Percentiles rank a stretch among this genome's conserved stretches.
These are phyloP conservation scores for Tiphia femorata DNA, from an alignment of 2,888 invertebrate genomes.

Conservation along the genomic window DNA sequence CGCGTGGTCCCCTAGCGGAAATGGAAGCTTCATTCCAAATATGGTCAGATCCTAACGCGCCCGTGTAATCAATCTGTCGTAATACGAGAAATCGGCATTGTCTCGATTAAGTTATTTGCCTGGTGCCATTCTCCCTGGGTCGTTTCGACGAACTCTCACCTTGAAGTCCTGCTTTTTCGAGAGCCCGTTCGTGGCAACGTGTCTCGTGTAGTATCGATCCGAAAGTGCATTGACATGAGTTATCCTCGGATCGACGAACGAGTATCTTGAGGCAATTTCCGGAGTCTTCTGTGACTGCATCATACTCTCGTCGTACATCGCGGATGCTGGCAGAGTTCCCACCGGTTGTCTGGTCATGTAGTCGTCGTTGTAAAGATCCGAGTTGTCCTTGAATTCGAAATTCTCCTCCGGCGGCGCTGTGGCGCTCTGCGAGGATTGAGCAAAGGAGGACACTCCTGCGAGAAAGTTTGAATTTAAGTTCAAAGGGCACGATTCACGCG, in stretches of 20 bases:
- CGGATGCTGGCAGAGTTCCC: slow-evolving; percentile 67
- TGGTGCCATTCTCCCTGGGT: too few relatives aligned
- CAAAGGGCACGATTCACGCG: too few relatives aligned
- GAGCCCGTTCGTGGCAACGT: slow-evolving; percentile 65
- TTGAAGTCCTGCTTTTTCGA: slow-evolving; percentile 78
- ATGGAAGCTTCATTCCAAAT: too few relatives aligned
- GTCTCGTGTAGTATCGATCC: slow-evolving; percentile 76
- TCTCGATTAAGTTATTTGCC: too few relatives aligned
- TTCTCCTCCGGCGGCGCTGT: slow-evolving; percentile 72
- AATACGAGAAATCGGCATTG: too few relatives aligned
- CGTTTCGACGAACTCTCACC: slow-evolving; percentile 62
- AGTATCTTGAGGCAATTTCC: slow-evolving; percentile 69
- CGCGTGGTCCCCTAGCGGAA: too few relatives aligned
- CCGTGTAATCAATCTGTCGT: too few relatives aligned
- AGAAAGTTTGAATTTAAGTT: too few relatives aligned
- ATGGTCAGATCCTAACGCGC: too few relatives aligned
- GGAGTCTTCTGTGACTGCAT: slow-evolving; percentile 50
- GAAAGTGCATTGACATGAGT: slow-evolving; percentile 74
- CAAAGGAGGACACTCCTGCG: slow-evolving; percentile 70
- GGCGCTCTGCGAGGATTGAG: slow-evolving; percentile 64
- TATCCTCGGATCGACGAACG: slow-evolving; percentile 76
- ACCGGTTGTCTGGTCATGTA: slow-evolving; percentile 69
- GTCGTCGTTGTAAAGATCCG: slow-evolving; percentile 70
- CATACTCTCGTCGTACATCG: slow-evolving; percentile 65
- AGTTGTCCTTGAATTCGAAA: slow-evolving; percentile 82